These are phyloP conservation scores for Phalacrocorax carbo DNA, from an alignment of 2,113 vertebrate species.

Conservation along the genomic window DNA sequence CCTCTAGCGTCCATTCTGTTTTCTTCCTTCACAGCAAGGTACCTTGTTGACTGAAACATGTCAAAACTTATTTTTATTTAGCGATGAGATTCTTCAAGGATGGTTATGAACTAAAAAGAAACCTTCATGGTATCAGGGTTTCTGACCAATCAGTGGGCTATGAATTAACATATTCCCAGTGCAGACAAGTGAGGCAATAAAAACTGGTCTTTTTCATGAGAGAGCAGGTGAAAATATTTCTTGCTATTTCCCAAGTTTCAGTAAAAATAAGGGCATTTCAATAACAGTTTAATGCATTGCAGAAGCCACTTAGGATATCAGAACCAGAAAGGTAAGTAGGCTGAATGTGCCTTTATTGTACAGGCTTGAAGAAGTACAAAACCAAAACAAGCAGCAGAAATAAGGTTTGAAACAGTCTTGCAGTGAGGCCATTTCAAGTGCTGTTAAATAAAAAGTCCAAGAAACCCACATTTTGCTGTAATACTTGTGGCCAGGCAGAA, in stretches of 20 bases:
- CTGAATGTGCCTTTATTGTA: background rate
- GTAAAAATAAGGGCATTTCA: background rate
- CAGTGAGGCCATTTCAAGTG: background rate
- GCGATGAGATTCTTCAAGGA: background rate
- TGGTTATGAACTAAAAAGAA: background rate
- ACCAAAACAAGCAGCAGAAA: background rate
- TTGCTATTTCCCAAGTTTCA: background rate
- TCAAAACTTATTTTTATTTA: background rate
- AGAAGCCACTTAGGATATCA: background rate
- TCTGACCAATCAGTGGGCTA: background rate
- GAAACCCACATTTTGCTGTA: background rate
- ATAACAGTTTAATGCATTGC: background rate
- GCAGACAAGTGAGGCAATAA: background rate
- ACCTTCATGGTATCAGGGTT: background rate
- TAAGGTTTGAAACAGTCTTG: background rate
- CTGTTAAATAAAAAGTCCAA: background rate
- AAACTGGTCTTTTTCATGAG: background rate
- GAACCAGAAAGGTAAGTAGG: background rate
- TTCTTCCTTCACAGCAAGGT: background rate
- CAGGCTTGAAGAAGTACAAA: background rate
- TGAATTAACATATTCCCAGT: background rate
- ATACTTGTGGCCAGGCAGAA: background rate
- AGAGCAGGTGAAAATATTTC: background rate
- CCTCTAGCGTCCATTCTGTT: constrained; percentile 36
- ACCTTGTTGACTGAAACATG: background rate